Conservation (phyloP, 2,797 vertebrate genomes). For the Coregonus ussuriensis region DNA sequence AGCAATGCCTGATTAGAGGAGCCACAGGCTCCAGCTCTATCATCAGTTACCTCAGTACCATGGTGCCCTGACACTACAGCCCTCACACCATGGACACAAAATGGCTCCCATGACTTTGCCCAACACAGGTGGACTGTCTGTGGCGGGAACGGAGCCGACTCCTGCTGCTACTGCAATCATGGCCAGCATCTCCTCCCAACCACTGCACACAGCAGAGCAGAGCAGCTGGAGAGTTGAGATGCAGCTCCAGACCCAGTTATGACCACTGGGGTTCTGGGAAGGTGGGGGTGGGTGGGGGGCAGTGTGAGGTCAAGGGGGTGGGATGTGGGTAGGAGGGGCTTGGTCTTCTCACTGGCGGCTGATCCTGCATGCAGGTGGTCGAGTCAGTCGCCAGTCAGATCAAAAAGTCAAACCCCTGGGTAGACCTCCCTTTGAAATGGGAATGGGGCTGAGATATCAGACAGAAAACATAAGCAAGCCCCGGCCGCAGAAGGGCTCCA, state of each 20-base stretch:
- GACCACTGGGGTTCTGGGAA: conserved; percentile 50
- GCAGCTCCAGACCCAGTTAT: conserved; percentile 62
- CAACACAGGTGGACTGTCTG: neutral
- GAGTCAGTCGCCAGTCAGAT: conserved; percentile 89
- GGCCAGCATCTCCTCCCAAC: conserved; percentile 42
- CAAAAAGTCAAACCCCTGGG: conserved; percentile 93
- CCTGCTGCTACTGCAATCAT: conserved; percentile 46
- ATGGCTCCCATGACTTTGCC: conserved; percentile 29
- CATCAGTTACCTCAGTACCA: conserved; percentile 26
- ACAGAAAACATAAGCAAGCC: conserved; percentile 88
- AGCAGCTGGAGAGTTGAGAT: conserved; percentile 53
- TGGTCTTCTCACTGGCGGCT: conserved; percentile 75
- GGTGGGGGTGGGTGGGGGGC: conserved; percentile 27
- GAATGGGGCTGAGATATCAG: conserved; percentile 90
- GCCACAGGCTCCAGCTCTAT: conserved; percentile 18
- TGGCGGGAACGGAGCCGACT: conserved; percentile 18
- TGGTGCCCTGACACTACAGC: conserved; percentile 28
- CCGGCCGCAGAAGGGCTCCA: conserved; percentile 80
- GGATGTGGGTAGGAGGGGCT: conserved; percentile 55
- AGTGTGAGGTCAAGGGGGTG: neutral
- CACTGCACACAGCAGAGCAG: conserved; percentile 39
- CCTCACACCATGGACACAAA: conserved; percentile 41
- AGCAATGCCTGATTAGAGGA: conserved; percentile 31
- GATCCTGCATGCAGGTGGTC: conserved; percentile 90
- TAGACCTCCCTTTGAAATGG: conserved; percentile 94